Conservation (phyloP, 2,797 vertebrate species). For the Lacerta agilis region DNA sequence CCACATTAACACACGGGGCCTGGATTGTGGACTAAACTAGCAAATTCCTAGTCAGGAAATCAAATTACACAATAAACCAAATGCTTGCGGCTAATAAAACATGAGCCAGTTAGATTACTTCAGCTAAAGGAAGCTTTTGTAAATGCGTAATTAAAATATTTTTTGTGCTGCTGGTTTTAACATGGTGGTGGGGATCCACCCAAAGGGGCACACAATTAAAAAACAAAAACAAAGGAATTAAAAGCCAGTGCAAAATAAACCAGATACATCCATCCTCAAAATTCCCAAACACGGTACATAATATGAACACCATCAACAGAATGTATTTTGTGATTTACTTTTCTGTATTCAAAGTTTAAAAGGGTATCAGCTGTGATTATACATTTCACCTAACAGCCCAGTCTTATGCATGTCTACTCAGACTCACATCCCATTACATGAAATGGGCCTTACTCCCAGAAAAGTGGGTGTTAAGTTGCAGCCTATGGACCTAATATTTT, state of each 20-base stretch:
- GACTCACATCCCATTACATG: background rate
- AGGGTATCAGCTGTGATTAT: background rate
- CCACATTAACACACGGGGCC: conserved; percentile 28
- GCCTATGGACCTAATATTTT: background rate
- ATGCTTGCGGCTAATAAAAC: background rate
- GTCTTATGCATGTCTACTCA: background rate
- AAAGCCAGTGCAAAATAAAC: no score
- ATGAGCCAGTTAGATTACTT: background rate
- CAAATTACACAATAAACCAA: conserved; percentile 35
- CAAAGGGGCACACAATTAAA: no score
- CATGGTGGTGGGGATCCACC: no score
- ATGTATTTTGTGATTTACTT: no score
- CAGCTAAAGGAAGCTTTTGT: background rate
- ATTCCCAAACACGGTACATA: no score
- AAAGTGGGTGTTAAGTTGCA: background rate
- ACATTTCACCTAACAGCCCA: background rate
- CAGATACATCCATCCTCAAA: no score
- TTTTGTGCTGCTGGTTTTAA: no score
- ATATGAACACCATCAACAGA: no score
- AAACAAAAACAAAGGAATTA: no score
- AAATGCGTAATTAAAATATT: no score
- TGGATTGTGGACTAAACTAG: conserved; percentile 45
- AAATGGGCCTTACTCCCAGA: background rate
- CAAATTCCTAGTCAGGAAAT: conserved; percentile 27
- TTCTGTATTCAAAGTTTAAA: no score